These are phyloP conservation scores for Molossus molossus DNA, from an alignment of 2,797 vertebrate genomes.

Conservation along the genomic window DNA sequence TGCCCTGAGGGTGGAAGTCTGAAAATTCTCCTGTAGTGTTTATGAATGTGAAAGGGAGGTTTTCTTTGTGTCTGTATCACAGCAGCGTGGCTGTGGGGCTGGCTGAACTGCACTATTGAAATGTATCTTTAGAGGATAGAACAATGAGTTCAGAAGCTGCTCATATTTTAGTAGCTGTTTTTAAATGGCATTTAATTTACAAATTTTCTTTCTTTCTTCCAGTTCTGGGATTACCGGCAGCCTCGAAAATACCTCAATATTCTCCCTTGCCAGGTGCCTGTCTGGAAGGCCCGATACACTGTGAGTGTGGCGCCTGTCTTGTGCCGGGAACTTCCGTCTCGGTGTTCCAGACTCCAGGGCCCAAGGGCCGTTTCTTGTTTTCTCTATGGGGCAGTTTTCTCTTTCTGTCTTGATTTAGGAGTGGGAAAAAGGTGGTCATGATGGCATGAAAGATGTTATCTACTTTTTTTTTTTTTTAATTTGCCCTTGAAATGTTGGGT, in stretches of 20 bases:
- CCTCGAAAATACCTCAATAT: slow-evolving; percentile 98
- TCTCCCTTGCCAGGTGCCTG: slow-evolving; percentile 97
- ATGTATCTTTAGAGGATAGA: slow-evolving; percentile 25
- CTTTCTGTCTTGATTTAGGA: slow-evolving; percentile 39
- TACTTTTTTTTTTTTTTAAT: not conserved
- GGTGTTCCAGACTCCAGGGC: not conserved
- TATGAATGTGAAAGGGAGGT: not conserved
- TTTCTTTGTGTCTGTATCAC: not conserved
- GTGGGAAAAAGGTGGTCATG: not conserved
- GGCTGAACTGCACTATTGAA: not conserved
- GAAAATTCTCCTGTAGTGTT: not conserved
- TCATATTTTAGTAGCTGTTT: not conserved
- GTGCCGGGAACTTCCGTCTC: not conserved
- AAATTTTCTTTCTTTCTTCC: slow-evolving; percentile 78
- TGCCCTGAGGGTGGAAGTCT: not conserved
- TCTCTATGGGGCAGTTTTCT: slow-evolving; percentile 43
- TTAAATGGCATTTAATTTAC: slow-evolving; percentile 59
- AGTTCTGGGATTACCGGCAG: slow-evolving; percentile 99
- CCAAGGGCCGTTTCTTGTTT: not conserved
- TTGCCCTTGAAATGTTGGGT: not conserved
- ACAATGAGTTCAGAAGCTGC: not conserved
- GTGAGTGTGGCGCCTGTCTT: slow-evolving; percentile 89
- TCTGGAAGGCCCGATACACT: slow-evolving; percentile 99
- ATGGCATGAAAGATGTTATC: not conserved
- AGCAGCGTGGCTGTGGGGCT: not conserved